Conservation (phyloP, 2,797 vertebrate genomes). For the Hoplostethus atlanticus region DNA sequence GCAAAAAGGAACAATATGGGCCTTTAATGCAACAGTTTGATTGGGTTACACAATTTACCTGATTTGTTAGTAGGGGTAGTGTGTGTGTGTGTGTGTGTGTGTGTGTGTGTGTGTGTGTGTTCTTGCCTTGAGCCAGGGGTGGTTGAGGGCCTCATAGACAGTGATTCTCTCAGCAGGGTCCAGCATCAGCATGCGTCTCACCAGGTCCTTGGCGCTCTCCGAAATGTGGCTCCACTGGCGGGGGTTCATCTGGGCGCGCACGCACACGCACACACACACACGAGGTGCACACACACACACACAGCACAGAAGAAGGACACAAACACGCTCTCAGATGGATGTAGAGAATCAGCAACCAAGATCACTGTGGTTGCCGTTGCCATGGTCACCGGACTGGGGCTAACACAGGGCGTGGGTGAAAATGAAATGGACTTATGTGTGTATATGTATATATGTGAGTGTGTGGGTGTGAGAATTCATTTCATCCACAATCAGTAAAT, state of each 20-base stretch:
- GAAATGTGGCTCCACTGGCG: slow-evolving; percentile 99
- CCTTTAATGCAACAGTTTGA: too few species aligned
- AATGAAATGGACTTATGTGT: not conserved
- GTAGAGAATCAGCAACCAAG: not conserved
- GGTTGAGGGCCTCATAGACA: slow-evolving; percentile 98
- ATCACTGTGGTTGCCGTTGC: not conserved
- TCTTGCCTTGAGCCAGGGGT: slow-evolving; percentile 96
- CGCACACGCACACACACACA: slow-evolving; percentile 15
- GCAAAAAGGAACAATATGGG: too few species aligned
- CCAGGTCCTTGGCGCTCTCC: slow-evolving; percentile 98
- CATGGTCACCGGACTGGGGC: not conserved
- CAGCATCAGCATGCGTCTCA: slow-evolving; percentile 99
- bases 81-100: not conserved
- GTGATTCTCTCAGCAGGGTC: slow-evolving; percentile 99
- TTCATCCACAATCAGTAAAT: too few species aligned
- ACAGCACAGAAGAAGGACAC: not conserved
- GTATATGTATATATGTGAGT: too few species aligned
- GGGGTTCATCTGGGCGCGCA: slow-evolving; percentile 91
- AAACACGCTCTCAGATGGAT: slow-evolving; percentile 8
- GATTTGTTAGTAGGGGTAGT: not conserved
- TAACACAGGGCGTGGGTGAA: not conserved
- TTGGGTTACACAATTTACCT: too few species aligned
- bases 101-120: not conserved
- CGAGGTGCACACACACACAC: not conserved
- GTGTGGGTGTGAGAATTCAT: too few species aligned